Conservation (phyloP, 2,888 invertebrate species). For the Xylocampa areola region DNA sequence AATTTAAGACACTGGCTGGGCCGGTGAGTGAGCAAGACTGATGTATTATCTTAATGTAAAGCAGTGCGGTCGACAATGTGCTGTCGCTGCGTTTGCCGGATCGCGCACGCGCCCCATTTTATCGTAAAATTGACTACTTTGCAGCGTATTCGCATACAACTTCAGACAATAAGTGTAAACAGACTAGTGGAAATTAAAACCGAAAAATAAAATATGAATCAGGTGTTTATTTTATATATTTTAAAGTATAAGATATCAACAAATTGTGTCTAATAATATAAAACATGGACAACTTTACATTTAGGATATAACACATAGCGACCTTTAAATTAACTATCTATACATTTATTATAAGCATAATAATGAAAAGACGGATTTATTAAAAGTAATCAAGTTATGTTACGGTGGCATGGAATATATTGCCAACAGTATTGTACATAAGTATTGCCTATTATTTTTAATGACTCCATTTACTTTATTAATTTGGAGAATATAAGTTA, state of each 20-base stretch:
- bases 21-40: too few relatives aligned
- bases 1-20: too few relatives aligned
- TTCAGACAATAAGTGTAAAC: too few relatives aligned
- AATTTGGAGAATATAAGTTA: neutral
- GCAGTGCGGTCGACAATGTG: too few relatives aligned
- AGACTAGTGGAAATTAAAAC: neutral
- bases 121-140: too few relatives aligned
- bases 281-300: constrained; percentile 49
- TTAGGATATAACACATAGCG: constrained; percentile 40
- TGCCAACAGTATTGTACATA: constrained; percentile 11
- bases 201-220: constrained; percentile 33
- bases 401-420: constrained; percentile 25
- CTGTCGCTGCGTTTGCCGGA: too few relatives aligned
- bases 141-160: too few relatives aligned
- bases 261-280: constrained; percentile 50
- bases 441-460: constrained; percentile 2
- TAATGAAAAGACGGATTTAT: constrained; percentile 31
- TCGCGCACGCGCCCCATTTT: too few relatives aligned
- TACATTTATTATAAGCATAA: constrained; percentile 42
- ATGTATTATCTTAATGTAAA: too few relatives aligned
- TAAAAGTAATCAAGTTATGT: constrained; percentile 18
- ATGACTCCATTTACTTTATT: neutral
- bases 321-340: constrained; percentile 43
- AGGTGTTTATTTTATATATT: constrained; percentile 44
- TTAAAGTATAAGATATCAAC: constrained; percentile 44